A percentile compares a stretch with the other conserved stretches of the same genome.
Evolutionary conservation across 2,888 invertebrate species (phyloP).

Genomic region (Meta bourneti): DNA sequence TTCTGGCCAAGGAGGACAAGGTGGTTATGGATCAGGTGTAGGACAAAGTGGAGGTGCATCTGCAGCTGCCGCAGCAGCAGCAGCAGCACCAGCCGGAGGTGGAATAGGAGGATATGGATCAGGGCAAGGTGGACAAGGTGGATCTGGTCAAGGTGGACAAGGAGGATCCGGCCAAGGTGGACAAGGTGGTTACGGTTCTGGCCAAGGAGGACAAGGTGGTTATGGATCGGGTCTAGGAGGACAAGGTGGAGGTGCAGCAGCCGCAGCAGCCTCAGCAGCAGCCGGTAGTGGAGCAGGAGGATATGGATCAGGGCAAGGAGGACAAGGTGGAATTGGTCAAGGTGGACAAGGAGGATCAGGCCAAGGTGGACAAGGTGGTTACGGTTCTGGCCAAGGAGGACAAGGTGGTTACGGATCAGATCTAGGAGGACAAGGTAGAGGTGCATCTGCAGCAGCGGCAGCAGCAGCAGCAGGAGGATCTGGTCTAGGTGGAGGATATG

Average conservation of each 20-base stretch:
- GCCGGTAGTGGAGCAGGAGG: neutral
- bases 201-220: neutral
- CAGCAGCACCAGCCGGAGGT: neutral
- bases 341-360: neutral
- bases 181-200: neutral
- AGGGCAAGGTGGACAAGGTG: neutral
- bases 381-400: neutral
- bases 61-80: neutral
- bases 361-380: neutral
- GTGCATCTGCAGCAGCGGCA: neutral
- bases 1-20: neutral
- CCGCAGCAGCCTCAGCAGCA: neutral
- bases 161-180: neutral
- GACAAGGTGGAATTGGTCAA: neutral
- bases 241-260: neutral
- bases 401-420: neutral
- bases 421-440: neutral
- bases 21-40: neutral
- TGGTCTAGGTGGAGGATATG: neutral
- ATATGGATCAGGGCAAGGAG: neutral
- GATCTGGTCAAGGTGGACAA: neutral
- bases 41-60: neutral
- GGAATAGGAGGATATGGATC: neutral
- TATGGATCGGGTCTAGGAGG: neutral
- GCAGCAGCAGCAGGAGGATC: neutral